Evolutionary conservation across 2,888 invertebrate genomes (phyloP), one percentile per base, ranked within the genome.

Genomic region (Pseudeuparius sepicola): DNA sequence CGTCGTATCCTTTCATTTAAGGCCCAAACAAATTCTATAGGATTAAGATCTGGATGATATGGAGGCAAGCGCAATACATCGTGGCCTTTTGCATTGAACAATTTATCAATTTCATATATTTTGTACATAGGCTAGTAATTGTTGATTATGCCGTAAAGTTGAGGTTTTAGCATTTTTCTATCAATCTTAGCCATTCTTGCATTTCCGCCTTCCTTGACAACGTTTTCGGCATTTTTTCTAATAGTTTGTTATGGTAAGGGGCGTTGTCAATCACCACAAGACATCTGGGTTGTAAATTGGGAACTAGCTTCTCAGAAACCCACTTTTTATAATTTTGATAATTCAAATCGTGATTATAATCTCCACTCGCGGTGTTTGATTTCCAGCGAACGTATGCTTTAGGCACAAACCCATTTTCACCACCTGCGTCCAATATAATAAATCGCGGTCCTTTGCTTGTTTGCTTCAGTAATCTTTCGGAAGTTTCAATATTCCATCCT

Each of bases 241-340:
- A 16, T 31, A 35, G 18, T 7, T 32, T 29, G 17, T 42, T 42
- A 23, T 39, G 27, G 14, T 41, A 37, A 14, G 36, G 34, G 4
- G 32, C 39, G 33, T 51, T 51, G 31, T 51, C 48, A 14, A 50
- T 41, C 9, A 50, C 46, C 3, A 47, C 24, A n/a, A 48, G 41
- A 15, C 40, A 42, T n/a, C 35, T 35, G 25, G 34, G 34, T 5
- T 41, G 41, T 16, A 49, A 35, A 41, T 49, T 49, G 9, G 32
- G 32, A 14, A 44, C 24, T n/a, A 38, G 24, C 38, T 41, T 40
- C 16, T 30, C 26, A 25, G 13, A 6, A 10, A 28, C 15, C 40
- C 40, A 42, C 34, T 44, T 44, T 25, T 36, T 24, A 20, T 39
- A 44, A 33, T 44, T 37, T 11, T 36, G 20, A 16, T 26, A 39